A percentile compares a stretch with the other conserved stretches of the same genome.
Evolutionary conservation across 2,888 invertebrate species (phyloP).

Genomic region (Eretmocerus hayati): DNA sequence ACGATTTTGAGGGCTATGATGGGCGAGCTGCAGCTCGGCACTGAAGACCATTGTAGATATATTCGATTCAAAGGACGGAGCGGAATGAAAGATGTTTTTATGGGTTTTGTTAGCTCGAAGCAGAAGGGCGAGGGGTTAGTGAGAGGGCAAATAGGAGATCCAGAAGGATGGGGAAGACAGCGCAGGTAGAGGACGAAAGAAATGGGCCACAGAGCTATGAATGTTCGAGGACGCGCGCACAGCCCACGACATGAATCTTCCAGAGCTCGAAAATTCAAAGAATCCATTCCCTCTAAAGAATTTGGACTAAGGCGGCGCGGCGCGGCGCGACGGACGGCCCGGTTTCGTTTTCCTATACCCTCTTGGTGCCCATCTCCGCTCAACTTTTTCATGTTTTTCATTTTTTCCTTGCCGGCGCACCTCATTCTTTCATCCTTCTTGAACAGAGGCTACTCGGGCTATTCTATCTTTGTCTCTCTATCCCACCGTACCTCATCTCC

Average conservation of each 20-base stretch:
- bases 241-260: slow-evolving; percentile 30
- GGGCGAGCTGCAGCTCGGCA: too few species aligned
- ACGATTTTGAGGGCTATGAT: too few species aligned
- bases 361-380: slow-evolving; percentile 10
- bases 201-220: background rate
- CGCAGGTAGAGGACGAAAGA: too few species aligned
- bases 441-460: too few species aligned
- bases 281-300: slow-evolving; percentile 27
- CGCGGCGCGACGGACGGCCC: slow-evolving; percentile 9
- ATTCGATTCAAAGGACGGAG: too few species aligned
- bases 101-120: too few species aligned
- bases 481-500: background rate
- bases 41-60: too few species aligned
- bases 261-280: slow-evolving; percentile 33
- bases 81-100: too few species aligned
- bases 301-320: slow-evolving; percentile 16
- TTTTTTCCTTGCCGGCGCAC: background rate
- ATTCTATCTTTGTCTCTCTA: slow-evolving; percentile 4
- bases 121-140: too few species aligned
- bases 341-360: slow-evolving; percentile 19
- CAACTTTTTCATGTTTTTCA: slow-evolving; percentile 19
- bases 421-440: slow-evolving; percentile 4
- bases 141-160: too few species aligned
- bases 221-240: slow-evolving; percentile 14
- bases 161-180: too few species aligned